These are phyloP conservation scores for Platygyra sinensis DNA, from an alignment of 64 coral and sea anemone genomes.

Conservation along the genomic window DNA sequence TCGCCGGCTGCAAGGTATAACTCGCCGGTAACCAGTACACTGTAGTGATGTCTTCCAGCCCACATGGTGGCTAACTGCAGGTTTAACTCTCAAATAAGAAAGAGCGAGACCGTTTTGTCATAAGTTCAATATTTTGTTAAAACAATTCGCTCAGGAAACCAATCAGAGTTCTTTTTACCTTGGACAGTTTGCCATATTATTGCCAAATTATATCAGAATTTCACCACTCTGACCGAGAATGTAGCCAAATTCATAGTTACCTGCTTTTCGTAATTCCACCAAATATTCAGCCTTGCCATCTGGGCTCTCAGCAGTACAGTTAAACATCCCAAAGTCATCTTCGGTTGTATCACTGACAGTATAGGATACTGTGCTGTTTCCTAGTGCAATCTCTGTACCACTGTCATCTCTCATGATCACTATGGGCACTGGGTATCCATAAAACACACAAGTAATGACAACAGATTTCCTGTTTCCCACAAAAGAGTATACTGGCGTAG, in stretches of 20 bases:
- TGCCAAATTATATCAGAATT: too few relatives aligned
- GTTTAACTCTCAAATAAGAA: too few relatives aligned
- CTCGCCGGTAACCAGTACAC: too few relatives aligned
- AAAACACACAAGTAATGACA: background rate
- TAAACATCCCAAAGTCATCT: background rate
- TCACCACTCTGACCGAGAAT: too few relatives aligned
- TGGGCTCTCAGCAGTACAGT: conserved; percentile 13
- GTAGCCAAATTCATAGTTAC: background rate
- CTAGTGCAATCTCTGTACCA: conserved; percentile 1
- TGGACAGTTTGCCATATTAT: too few relatives aligned
- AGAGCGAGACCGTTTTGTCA: too few relatives aligned
- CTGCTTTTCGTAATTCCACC: background rate
- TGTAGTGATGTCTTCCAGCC: too few relatives aligned
- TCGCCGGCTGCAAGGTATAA: too few relatives aligned
- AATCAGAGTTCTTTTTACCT: too few relatives aligned
- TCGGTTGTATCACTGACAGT: background rate
- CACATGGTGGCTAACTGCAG: too few relatives aligned
- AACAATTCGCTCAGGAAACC: too few relatives aligned
- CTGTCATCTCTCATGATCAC: conserved; percentile 2
- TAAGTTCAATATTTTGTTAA: too few relatives aligned
- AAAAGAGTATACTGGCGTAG: background rate
- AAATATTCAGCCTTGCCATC: background rate
- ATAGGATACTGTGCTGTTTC: background rate
- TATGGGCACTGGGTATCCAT: conserved; percentile 3
- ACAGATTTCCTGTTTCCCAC: background rate